Evolutionary conservation across 2,888 invertebrate species (phyloP).

Genomic region (Bugula neritina): DNA sequence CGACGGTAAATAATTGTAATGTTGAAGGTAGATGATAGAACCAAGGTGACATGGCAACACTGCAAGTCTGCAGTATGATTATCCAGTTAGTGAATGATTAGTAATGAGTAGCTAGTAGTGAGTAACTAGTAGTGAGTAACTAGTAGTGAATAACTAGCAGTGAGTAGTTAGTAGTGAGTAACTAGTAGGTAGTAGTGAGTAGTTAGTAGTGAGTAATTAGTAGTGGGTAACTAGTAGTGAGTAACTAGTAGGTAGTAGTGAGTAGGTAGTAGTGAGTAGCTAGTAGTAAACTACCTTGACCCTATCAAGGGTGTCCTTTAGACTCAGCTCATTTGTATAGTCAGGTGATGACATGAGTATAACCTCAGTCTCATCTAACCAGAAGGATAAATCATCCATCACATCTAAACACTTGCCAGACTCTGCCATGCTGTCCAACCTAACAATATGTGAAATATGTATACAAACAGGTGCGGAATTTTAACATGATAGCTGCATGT

Average conservation of each 20-base stretch:
- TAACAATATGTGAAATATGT: neutral
- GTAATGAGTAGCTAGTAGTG: neutral
- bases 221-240: neutral
- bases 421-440: slow-evolving; percentile 21
- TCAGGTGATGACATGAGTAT: slow-evolving; percentile 62
- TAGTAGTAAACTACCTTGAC: no score
- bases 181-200: neutral
- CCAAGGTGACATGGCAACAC: no score
- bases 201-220: neutral
- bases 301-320: slow-evolving; percentile 62
- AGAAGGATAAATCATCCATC: slow-evolving; percentile 51
- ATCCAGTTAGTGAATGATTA: neutral
- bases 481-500: no score
- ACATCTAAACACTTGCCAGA: slow-evolving; percentile 34
- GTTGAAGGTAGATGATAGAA: no score
- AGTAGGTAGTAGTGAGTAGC: neutral
- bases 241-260: neutral
- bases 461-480: no score
- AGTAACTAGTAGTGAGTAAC: neutral
- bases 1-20: no score
- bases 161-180: neutral
- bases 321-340: slow-evolving; percentile 63
- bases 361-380: slow-evolving; percentile 55
- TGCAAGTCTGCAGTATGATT: no score
- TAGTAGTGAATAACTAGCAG: neutral